Evolutionary conservation across 2,797 vertebrate genomes (phyloP).

Genomic region (Apodemus agrarius): DNA sequence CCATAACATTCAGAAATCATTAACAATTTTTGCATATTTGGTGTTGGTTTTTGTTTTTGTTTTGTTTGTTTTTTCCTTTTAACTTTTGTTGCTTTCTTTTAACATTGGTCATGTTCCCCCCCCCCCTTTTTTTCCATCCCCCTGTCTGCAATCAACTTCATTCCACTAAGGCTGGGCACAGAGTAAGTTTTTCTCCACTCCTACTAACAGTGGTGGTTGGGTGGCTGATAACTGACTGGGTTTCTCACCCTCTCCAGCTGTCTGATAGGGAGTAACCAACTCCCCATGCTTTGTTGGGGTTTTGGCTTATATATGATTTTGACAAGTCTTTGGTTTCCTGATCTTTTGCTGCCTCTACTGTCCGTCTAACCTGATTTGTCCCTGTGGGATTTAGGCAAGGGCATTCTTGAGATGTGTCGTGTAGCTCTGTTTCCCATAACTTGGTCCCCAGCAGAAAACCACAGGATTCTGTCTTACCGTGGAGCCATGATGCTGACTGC

Average conservation of each 20-base stretch:
- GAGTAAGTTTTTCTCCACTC: constrained; percentile 96
- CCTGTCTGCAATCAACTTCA: constrained; percentile 94
- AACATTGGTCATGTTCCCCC: constrained; percentile 90
- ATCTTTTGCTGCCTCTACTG: constrained; percentile 63
- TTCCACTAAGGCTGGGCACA: constrained; percentile 97
- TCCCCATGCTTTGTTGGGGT: constrained; percentile 64
- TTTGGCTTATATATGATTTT: constrained; percentile 64
- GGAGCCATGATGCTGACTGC: constrained; percentile 37
- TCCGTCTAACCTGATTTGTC: constrained; percentile 47
- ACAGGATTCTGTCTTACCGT: constrained; percentile 11
- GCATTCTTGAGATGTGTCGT: background rate
- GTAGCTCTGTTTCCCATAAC: background rate
- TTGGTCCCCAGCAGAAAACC: constrained; percentile 34
- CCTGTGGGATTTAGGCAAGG: constrained; percentile 57
- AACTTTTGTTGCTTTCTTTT: constrained; percentile 87
- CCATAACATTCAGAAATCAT: constrained; percentile 87
- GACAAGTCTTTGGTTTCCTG: constrained; percentile 59
- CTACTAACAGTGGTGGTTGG: constrained; percentile 85
- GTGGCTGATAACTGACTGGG: constrained; percentile 81
- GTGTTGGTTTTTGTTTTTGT: constrained; percentile 86
- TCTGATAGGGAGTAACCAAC: constrained; percentile 56
- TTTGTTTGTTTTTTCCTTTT: constrained; percentile 83
- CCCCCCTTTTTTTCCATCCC: constrained; percentile 85
- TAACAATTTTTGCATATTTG: constrained; percentile 90
- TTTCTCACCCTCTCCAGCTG: constrained; percentile 44